phyloP scores from a whole-genome alignment of 2,113 vertebrate genomes.

The Neogobius melanostomus region DNA sequence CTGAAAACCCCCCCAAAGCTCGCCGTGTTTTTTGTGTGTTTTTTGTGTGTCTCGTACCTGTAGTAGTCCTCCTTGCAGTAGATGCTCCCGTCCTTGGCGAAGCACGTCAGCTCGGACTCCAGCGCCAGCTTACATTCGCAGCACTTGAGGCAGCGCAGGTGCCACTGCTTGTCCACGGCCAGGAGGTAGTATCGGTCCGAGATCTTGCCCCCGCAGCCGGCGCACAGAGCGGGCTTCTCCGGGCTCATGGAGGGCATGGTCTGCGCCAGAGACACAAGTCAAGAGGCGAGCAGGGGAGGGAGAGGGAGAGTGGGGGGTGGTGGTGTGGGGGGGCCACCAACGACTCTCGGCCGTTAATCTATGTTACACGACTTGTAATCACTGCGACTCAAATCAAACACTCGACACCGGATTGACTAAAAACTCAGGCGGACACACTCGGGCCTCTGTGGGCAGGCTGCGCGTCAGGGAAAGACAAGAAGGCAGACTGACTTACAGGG shows the following conservation, averaged over 20 bases:
- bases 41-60: constrained; percentile 83
- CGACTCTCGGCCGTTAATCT: background rate
- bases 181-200: constrained; percentile 98
- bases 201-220: constrained; percentile 97
- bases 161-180: constrained; percentile 99
- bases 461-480: background rate
- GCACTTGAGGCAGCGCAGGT: constrained; percentile 97
- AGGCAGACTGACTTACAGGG: background rate
- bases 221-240: constrained; percentile 97
- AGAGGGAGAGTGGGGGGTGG: no score
- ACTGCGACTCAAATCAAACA: background rate
- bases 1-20: background rate
- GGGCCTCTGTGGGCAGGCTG: background rate
- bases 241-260: constrained; percentile 94
- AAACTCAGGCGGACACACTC: background rate
- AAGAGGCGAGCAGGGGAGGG: background rate
- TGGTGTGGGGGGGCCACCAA: background rate
- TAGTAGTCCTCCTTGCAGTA: constrained; percentile 99
- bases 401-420: background rate
- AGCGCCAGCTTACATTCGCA: constrained; percentile 99
- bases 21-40: constrained; percentile 30
- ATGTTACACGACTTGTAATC: constrained; percentile 4
- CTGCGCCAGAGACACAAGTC: constrained; percentile 69
- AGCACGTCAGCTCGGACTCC: constrained; percentile 98
- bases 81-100: constrained; percentile 99